Evolutionary conservation across 1,140 invertebrate genomes (phyloP).

Genomic region (Saccostrea glomerata): DNA sequence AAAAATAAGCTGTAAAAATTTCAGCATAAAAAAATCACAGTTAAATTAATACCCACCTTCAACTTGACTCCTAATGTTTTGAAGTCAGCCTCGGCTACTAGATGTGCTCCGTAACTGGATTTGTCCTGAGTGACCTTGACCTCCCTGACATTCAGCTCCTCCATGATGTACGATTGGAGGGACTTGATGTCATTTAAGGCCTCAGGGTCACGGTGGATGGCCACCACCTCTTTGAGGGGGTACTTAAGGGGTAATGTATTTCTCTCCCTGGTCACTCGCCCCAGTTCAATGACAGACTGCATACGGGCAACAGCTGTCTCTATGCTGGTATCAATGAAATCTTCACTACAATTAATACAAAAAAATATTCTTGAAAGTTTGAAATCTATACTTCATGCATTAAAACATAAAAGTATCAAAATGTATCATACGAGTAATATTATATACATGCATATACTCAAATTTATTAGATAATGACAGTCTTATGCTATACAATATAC

Average conservation of each 20-base stretch:
- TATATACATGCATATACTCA: too few species aligned
- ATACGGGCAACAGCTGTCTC: conserved; percentile 94
- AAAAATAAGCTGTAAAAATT: too few species aligned
- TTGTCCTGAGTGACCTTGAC: conserved; percentile 95
- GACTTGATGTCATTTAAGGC: conserved; percentile 90
- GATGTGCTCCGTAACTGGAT: conserved; percentile 93
- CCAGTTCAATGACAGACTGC: conserved; percentile 97
- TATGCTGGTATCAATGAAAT: conserved; percentile 91
- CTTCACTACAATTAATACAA: conserved; percentile 76
- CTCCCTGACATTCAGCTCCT: conserved; percentile 95
- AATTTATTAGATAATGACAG: too few species aligned
- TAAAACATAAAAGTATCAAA: too few species aligned
- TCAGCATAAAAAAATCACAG: too few species aligned
- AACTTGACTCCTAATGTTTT: conserved; percentile 87
- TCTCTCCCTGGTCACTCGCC: conserved; percentile 93
- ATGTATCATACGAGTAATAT: too few species aligned
- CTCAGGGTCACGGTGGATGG: conserved; percentile 92
- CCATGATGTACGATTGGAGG: conserved; percentile 92
- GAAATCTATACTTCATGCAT: too few species aligned
- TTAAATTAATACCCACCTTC: conserved; percentile 39
- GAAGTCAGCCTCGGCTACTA: conserved; percentile 96
- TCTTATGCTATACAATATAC: too few species aligned
- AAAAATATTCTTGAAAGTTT: background rate
- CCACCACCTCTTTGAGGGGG: conserved; percentile 96
- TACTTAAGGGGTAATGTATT: conserved; percentile 96